These are phyloP conservation scores for Jaculus jaculus DNA, from an alignment of 2,113 vertebrate species.

Conservation along the genomic window DNA sequence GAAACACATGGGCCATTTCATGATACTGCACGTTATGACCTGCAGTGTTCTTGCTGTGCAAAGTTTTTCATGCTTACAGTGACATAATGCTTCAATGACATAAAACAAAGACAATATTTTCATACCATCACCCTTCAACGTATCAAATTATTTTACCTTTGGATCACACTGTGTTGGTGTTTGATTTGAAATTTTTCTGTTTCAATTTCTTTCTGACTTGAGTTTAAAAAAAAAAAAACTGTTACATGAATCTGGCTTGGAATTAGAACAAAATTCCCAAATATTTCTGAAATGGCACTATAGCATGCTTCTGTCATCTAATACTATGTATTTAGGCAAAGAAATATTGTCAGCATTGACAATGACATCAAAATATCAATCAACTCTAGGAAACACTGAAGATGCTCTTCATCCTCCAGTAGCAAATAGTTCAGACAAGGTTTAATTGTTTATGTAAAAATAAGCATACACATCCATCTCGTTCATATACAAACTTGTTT, in stretches of 20 bases:
- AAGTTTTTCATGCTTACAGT: not conserved
- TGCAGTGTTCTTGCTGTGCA: too few relatives aligned
- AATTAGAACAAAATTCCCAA: not conserved
- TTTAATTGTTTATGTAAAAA: not conserved
- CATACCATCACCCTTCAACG: not conserved
- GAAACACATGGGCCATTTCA: too few relatives aligned
- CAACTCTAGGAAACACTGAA: too few relatives aligned
- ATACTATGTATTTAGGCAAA: not conserved
- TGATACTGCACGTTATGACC: not conserved
- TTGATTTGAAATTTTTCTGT: not conserved
- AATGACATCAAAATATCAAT: not conserved
- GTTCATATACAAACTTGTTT: not conserved
- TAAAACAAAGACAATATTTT: not conserved
- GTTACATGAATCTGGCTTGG: not conserved
- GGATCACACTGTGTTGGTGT: not conserved
- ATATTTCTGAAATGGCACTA: not conserved
- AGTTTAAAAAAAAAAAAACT: not conserved
- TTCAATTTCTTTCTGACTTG: not conserved
- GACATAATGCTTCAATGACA: not conserved
- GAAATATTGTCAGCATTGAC: not conserved
- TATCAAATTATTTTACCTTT: not conserved
- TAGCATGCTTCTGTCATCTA: not conserved
- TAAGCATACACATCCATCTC: not conserved
- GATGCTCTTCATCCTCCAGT: not conserved
- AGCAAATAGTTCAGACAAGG: not conserved